phyloP scores from a whole-genome alignment of 2,113 vertebrate genomes.

The Picathartes gymnocephalus region DNA sequence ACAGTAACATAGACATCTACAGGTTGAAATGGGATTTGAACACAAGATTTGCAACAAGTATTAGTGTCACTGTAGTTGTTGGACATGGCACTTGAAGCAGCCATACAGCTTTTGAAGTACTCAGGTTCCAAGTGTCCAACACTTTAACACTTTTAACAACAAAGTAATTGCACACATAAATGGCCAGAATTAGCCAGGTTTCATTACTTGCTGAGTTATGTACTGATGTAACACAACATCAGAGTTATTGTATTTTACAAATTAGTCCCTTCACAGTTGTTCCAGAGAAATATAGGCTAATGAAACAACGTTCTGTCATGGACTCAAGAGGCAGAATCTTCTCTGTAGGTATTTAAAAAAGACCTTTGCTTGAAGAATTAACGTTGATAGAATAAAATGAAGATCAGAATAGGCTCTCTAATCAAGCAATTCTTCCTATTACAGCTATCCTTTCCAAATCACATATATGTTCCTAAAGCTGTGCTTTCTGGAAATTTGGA shows the following conservation, averaged over 20 bases:
- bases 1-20: not conserved
- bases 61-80: not conserved
- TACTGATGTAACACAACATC: not conserved
- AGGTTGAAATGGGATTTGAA: not conserved
- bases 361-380: not conserved
- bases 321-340: not conserved
- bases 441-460: not conserved
- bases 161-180: not conserved
- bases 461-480: not conserved
- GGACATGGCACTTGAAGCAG: fast-evolving
- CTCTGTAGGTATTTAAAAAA: not conserved
- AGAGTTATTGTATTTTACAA: not conserved
- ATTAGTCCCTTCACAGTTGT: not conserved
- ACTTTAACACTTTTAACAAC: not conserved
- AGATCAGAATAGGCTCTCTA: not conserved
- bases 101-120: not conserved
- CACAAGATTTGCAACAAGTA: not conserved
- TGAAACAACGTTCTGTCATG: not conserved
- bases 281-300: not conserved
- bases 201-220: not conserved
- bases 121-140: not conserved
- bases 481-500: not conserved
- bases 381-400: not conserved
- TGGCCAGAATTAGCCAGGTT: not conserved
- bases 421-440: not conserved